Evolutionary conservation across 1,140 invertebrate genomes (phyloP), one percentile per base, ranked within the genome.

Genomic region (Melipona quadrifasciata): DNA sequence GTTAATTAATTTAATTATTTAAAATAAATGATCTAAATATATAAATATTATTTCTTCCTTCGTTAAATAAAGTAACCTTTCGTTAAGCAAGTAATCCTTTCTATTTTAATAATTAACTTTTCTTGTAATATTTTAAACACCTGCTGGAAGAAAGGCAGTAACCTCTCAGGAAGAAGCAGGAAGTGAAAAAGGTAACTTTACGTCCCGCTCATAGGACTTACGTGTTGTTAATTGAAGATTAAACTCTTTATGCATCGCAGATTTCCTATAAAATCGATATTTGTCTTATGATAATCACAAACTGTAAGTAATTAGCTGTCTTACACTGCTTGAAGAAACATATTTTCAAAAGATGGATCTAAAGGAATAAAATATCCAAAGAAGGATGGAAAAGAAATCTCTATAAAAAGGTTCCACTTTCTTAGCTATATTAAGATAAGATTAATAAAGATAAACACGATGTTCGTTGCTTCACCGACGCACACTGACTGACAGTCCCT

Each of bases 221-320:
- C 19, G 57, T 65, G 70, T 65, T 64, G 11, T 61, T 75, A 74
- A 81, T 81, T 81, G 55, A 21, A 19, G 58, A 39, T 55, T 55
- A 65, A 51, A 2, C 17, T 16, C 19, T 71, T 72, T 65, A 64
- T 21, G 21, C 58, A 19, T 55, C 47, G 39, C 4, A 39, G 31
- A 27, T 51, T 65, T 74, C 64, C 47, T 16, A 65, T n/a, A 82
- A 64, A 82, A 82, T 64, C 80, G 51, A 82, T 65, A 6, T 65
- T 53, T 39, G 1, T 58, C 19, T 80, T 61, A 10, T n/a, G 34
- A 2, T n/a, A 73, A 27, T 19, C 39, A 19, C 19, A 21, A 24
- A 11, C 21, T 27, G 12, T 21, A 27, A 70, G 16, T 68, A 79
- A 68, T 17, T 14, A 5, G 58, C 5, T 1, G 21, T 21, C 65